Evolutionary conservation across 2,888 invertebrate genomes (phyloP).

Genomic region (Erebia palarica): DNA sequence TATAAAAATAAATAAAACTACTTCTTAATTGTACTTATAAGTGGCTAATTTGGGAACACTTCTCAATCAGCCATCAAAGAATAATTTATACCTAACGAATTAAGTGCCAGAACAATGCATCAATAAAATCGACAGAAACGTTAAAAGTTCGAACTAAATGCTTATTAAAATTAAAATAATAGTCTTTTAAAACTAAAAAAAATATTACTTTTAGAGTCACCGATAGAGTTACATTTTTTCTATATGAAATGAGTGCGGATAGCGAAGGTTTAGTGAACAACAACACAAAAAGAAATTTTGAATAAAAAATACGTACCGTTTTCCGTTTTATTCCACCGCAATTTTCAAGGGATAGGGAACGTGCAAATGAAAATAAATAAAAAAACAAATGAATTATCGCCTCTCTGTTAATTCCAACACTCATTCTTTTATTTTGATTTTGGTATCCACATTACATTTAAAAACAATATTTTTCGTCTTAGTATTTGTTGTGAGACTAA

Average conservation of each 20-base stretch:
- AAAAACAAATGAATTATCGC: constrained; percentile 72
- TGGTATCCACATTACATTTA: constrained; percentile 71
- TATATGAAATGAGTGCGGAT: constrained; percentile 69
- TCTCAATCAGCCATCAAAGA: neutral
- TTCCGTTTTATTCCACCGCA: constrained; percentile 55
- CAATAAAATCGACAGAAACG: too few species aligned
- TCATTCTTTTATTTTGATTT: constrained; percentile 82
- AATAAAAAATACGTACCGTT: constrained; percentile 72
- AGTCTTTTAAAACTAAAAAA: neutral
- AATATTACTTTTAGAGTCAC: neutral
- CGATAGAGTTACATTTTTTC: constrained; percentile 52
- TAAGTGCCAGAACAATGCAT: neutral
- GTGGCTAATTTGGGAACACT: neutral
- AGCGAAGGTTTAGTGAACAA: constrained; percentile 68
- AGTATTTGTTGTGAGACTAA: constrained; percentile 83
- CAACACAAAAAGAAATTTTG: constrained; percentile 66
- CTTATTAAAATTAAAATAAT: too few species aligned
- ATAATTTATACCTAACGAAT: neutral
- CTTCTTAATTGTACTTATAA: neutral
- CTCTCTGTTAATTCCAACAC: constrained; percentile 82
- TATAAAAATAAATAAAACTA: neutral
- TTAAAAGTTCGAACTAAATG: too few species aligned
- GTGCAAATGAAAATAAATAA: constrained; percentile 48
- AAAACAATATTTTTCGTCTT: constrained; percentile 63
- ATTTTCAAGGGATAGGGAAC: constrained; percentile 59